Base-by-base conservation (phyloP, 2,113 vertebrate species). In the Calypte anna region DNA sequence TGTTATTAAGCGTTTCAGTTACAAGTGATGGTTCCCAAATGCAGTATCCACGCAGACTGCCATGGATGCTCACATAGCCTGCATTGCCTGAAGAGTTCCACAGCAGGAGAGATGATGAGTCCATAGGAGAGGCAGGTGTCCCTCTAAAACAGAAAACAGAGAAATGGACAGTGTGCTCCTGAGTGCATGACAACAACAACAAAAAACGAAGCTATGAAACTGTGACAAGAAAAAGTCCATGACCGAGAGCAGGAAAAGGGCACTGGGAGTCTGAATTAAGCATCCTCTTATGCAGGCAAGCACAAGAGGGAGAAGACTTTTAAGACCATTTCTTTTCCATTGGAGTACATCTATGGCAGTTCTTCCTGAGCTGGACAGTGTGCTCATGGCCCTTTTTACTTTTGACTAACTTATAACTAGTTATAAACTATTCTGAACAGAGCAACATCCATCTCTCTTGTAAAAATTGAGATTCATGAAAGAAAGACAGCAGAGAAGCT, bases 171-270 rank as follows among this genome's bases (percentile, higher is more conserved):
- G 11, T 5, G 15, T 4, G 1, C 14, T 72, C n/a, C 43, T 58
- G 9, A 30, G 5, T 7, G 46, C 46, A 21, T 21, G 5, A 48
- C 46, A 22, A 50, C 69, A 7, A 5, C 44, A 70, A 28, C 1
- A 46, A 31, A 23, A 23, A 40, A n/a, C 31, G 16, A 14, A 85
- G 33, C 11, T 30, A 23, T 28, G 75, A 82, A 82, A 2, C 30
- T 28, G 21, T 0, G 0, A 31, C 17, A n/a, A 70, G 58, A 68
- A 12, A 66, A 21, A 2, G 1, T 25, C 6, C 13, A 7, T 0
- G 2, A 40, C 14, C 21, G 80, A 54, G 50, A 11, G 16, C 25
- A 73, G 73, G 30, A 80, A 33, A 44, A 55, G 21, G 20, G 24
- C 10, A 38, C 51, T 2, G 1, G 33, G 20, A 44, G 5, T 17